Evolutionary conservation across 2,888 invertebrate species (phyloP).

Genomic region (Chymomyza procnemis): DNA sequence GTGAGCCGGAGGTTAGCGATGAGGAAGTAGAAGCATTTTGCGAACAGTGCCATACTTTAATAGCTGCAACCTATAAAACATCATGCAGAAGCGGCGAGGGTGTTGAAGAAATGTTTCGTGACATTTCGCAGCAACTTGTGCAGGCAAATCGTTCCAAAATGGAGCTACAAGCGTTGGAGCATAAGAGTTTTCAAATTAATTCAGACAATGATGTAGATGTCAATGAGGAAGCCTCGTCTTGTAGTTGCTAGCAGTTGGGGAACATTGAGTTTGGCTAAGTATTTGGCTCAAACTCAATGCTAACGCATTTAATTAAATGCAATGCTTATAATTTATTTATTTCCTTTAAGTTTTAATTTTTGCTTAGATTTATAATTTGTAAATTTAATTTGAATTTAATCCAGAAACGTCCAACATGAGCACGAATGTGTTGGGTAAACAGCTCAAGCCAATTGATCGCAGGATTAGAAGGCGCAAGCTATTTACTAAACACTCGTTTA

Average conservation of each 20-base stretch:
- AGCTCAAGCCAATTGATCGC: neutral
- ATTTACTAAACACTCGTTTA: neutral
- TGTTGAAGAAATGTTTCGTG: conserved; percentile 93
- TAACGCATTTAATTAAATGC: conserved; percentile 23
- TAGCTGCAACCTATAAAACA: conserved; percentile 92
- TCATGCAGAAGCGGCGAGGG: conserved; percentile 93
- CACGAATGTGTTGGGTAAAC: conserved; percentile 10
- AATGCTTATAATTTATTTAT: conserved; percentile 42
- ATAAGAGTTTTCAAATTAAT: conserved; percentile 87
- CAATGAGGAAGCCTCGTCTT: conserved; percentile 75
- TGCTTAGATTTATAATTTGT: conserved; percentile 49
- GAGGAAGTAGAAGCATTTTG: conserved; percentile 93
- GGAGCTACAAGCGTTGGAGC: conserved; percentile 88
- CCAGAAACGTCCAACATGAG: conserved; percentile 46
- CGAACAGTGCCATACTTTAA: conserved; percentile 94
- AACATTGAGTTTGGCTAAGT: conserved; percentile 74
- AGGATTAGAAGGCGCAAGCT: neutral
- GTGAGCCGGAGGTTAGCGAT: conserved; percentile 87
- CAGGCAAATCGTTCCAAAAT: conserved; percentile 89
- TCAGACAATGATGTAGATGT: conserved; percentile 80
- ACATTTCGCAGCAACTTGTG: conserved; percentile 89
- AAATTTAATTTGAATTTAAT: conserved; percentile 49
- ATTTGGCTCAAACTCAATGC: conserved; percentile 50
- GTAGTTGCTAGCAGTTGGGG: conserved; percentile 78
- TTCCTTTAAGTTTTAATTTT: conserved; percentile 12